Percentiles rank a stretch among this genome's conserved stretches.
Evolutionary conservation across 2,113 vertebrate genomes (phyloP).

Genomic region (Porphyrio hochstetteri): DNA sequence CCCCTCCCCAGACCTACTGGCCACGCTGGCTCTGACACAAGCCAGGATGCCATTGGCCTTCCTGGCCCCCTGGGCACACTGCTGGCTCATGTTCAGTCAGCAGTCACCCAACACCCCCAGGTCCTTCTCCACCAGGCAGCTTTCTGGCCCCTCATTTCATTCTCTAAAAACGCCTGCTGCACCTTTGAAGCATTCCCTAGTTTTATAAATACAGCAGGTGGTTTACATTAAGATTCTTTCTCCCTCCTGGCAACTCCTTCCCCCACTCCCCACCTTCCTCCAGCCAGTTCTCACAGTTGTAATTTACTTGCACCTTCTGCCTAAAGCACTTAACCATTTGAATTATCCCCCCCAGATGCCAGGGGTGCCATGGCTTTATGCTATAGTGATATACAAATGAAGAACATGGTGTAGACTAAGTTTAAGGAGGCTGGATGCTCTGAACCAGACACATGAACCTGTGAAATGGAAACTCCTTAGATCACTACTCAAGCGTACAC

Average conservation of each 20-base stretch:
- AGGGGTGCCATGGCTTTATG: neutral
- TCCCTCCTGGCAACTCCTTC: neutral
- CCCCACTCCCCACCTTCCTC: neutral
- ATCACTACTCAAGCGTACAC: too few relatives aligned
- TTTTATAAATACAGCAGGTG: neutral
- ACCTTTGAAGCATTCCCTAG: neutral
- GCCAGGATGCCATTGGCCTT: too few relatives aligned
- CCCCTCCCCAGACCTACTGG: too few relatives aligned
- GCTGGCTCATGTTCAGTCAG: too few relatives aligned
- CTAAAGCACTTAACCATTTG: neutral
- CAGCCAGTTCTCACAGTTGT: neutral
- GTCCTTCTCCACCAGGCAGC: too few relatives aligned
- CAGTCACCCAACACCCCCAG: too few relatives aligned
- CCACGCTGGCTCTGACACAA: too few relatives aligned
- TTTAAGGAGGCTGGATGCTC: neutral
- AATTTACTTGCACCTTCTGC: neutral
- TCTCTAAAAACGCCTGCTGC: too few relatives aligned
- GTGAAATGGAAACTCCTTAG: neutral
- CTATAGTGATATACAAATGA: neutral
- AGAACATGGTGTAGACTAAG: neutral
- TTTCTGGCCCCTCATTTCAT: too few relatives aligned
- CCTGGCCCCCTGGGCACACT: too few relatives aligned
- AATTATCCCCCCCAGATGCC: neutral
- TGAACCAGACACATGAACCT: fast-evolving
- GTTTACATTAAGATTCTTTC: neutral